phyloP scores from a whole-genome alignment of 2,797 vertebrate genomes.

The Tympanoctomys barrerae region DNA sequence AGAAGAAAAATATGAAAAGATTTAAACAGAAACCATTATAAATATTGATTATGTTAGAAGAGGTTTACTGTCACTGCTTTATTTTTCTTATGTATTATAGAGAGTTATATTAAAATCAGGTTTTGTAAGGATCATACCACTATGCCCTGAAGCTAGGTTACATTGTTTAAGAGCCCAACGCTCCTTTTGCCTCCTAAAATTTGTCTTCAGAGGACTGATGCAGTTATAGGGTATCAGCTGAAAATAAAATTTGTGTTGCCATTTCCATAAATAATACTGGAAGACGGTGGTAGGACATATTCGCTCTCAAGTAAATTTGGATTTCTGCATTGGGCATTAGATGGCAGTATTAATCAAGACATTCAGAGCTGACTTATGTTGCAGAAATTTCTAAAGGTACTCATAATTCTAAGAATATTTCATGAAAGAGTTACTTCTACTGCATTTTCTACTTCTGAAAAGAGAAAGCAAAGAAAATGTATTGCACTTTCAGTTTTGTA shows the following conservation, averaged over 20 bases:
- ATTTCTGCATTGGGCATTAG: slow-evolving; percentile 81
- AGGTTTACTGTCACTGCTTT: not conserved
- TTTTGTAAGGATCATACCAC: not conserved
- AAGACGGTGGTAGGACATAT: not conserved
- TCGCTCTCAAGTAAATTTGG: slow-evolving; percentile 41
- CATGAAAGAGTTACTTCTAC: slow-evolving; percentile 52
- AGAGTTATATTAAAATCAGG: not conserved
- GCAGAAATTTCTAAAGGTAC: not conserved
- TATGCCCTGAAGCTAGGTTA: not conserved
- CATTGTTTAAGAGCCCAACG: slow-evolving; percentile 17
- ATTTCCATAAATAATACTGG: slow-evolving; percentile 48
- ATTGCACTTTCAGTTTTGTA: not conserved
- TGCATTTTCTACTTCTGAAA: slow-evolving; percentile 61
- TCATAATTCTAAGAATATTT: not conserved
- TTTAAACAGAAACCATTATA: slow-evolving; percentile 45
- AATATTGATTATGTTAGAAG: slow-evolving; percentile 31
- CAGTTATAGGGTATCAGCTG: not conserved
- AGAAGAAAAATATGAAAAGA: not conserved
- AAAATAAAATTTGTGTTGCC: not conserved
- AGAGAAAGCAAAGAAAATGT: slow-evolving; percentile 62
- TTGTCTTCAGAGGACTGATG: slow-evolving; percentile 40
- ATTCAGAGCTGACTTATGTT: not conserved
- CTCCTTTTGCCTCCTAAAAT: slow-evolving; percentile 15
- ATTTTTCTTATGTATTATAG: not conserved
- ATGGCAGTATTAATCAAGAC: slow-evolving; percentile 86